A percentile compares a stretch with the other conserved stretches of the same genome.
Evolutionary conservation across 2,797 vertebrate genomes (phyloP).

Genomic region (Limosa lapponica): DNA sequence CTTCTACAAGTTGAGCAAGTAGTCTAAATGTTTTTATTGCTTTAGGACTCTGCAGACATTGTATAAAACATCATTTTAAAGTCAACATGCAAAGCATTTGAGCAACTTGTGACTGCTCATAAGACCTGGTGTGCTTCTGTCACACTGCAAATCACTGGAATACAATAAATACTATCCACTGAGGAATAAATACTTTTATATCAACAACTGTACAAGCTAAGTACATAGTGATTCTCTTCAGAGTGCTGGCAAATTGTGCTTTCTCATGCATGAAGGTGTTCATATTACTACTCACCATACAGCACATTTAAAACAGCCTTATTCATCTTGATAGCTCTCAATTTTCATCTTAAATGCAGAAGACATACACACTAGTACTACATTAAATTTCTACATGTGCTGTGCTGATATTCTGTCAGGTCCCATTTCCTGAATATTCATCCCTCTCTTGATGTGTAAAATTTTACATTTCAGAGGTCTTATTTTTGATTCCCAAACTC

Average conservation of each 20-base stretch:
- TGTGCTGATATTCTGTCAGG: conserved; percentile 19
- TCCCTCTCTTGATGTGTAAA: background rate
- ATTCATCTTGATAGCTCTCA: background rate
- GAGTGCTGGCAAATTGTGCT: conserved; percentile 25
- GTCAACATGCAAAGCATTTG: background rate
- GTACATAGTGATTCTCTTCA: background rate
- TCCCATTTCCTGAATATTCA: conserved; percentile 32
- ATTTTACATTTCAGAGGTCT: conserved; percentile 24
- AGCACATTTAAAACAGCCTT: background rate
- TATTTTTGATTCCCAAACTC: background rate
- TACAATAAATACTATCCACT: background rate
- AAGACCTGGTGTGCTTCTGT: background rate
- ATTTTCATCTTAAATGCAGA: conserved; percentile 35
- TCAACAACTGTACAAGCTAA: conserved; percentile 3
- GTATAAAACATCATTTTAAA: background rate
- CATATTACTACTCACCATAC: background rate
- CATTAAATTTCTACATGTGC: background rate
- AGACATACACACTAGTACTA: background rate
- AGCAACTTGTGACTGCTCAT: background rate
- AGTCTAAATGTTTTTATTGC: background rate
- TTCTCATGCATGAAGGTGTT: conserved; percentile 16
- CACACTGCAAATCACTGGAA: background rate
- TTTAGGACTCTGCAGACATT: background rate
- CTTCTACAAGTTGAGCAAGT: background rate
- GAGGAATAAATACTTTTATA: background rate